Conservation (phyloP, 2,888 invertebrate species). For the Andrena chrysosceles region DNA sequence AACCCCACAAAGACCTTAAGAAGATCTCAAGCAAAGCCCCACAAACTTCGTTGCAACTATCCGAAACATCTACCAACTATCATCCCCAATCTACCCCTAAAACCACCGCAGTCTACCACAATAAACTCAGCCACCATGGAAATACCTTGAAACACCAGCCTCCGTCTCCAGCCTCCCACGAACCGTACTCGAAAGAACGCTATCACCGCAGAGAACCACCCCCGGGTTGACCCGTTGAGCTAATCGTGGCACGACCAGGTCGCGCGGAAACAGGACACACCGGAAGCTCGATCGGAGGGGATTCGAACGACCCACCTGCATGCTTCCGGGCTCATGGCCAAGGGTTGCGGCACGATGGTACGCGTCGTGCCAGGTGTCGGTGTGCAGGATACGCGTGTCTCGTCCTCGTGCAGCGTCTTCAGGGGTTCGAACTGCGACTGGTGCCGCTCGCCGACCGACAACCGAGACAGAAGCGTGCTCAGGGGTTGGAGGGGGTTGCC, state of each 20-base stretch:
- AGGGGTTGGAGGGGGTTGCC: conserved; percentile 59
- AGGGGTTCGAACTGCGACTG: conserved; percentile 67
- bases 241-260: neutral
- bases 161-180: neutral
- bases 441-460: conserved; percentile 57
- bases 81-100: no score
- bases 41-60: no score
- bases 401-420: conserved; percentile 44
- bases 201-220: neutral
- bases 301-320: conserved; percentile 79
- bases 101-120: no score
- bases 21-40: no score
- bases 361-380: conserved; percentile 34
- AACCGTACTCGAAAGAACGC: neutral
- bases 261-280: conserved; percentile 13
- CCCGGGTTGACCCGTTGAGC: neutral
- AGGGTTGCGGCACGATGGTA: conserved; percentile 69
- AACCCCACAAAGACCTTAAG: no score
- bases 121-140: no score
- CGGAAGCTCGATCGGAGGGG: neutral
- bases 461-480: conserved; percentile 73
- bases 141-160: no score
- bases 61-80: no score
- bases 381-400: conserved; percentile 34
- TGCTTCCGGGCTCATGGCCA: conserved; percentile 80